phyloP scores from a whole-genome alignment of 2,797 vertebrate genomes.

The Taenioides sp. region DNA sequence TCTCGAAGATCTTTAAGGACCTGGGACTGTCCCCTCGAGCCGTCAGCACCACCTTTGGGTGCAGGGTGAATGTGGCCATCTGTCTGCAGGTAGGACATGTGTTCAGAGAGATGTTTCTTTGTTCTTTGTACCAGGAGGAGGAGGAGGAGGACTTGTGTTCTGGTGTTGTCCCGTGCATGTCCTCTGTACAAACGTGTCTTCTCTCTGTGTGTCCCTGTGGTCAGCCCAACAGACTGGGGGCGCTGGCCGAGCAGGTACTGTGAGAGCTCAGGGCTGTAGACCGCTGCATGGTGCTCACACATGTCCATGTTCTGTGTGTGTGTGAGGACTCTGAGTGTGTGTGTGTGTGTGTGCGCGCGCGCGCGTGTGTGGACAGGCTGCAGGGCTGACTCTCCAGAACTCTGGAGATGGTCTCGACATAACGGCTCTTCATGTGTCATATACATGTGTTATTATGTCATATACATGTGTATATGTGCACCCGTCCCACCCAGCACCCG shows the following conservation, averaged over 20 bases:
- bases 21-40: conserved; percentile 91
- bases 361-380: too few species aligned
- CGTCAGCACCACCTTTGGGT: conserved; percentile 97
- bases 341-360: too few species aligned
- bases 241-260: conserved; percentile 97
- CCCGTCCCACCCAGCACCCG: too few species aligned
- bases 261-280: conserved; percentile 49
- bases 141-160: neutral
- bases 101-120: neutral
- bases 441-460: too few species aligned
- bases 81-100: conserved; percentile 89
- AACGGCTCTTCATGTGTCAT: neutral
- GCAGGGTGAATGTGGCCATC: conserved; percentile 93
- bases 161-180: conserved; percentile 37
- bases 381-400: neutral
- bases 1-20: conserved; percentile 97
- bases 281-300: conserved; percentile 2
- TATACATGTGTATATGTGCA: too few species aligned
- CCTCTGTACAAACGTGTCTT: conserved; percentile 52
- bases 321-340: too few species aligned
- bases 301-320: too few species aligned
- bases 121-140: conserved; percentile 2
- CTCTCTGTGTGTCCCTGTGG: conserved; percentile 76
- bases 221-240: conserved; percentile 99
- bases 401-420: neutral